Evolutionary conservation across 1,140 invertebrate species (phyloP), one percentile per base, ranked within the genome.

Genomic region (Cepaea nemoralis): DNA sequence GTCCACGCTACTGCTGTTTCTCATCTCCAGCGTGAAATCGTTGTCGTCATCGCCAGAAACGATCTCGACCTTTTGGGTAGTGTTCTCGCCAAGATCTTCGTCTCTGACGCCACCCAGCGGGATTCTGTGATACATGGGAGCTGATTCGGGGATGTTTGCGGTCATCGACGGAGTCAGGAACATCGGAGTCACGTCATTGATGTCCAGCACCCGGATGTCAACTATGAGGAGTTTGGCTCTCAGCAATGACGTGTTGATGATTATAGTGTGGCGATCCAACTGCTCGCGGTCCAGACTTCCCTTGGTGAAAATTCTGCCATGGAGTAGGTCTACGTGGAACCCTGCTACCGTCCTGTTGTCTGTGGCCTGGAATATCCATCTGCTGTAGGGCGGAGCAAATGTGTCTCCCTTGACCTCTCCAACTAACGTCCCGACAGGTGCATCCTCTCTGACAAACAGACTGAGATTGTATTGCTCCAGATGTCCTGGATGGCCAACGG

Each of bases 11-110:
- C 66, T 69, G 35, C 45, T 48, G 22, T 27, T 77, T 8, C 24
- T 55, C 5, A 77, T 35, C 12, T 77, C 27, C 8, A 77, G 50
- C 8, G 10, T 27, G 37, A 77, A 77, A 35, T 31, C 50, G 33
- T 59, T 10, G 1, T 59, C 75, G 2, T 77, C 75, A 40, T 77
- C 59, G 8, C 75, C 75, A 27, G 75, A 77, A 10, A 77, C 75
- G 14, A 77, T 77, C 33, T 77, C 75, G 1, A 77, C 50, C 19
- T 24, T 77, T 31, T 77, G 75, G 12, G 75, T 77, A 2, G 75
- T 50, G 33, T 77, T 77, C 8, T 31, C 50, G 1, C 75, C 75
- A 5, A 59, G 14, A 35, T 77, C 75, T 59, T 77, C 50, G 33
- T 77, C 75, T 35, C 50, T 22, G 8, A 77, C 75, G 33, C 75